phyloP scores from a whole-genome alignment of 2,888 invertebrate genomes.

The Elmis aenea region DNA sequence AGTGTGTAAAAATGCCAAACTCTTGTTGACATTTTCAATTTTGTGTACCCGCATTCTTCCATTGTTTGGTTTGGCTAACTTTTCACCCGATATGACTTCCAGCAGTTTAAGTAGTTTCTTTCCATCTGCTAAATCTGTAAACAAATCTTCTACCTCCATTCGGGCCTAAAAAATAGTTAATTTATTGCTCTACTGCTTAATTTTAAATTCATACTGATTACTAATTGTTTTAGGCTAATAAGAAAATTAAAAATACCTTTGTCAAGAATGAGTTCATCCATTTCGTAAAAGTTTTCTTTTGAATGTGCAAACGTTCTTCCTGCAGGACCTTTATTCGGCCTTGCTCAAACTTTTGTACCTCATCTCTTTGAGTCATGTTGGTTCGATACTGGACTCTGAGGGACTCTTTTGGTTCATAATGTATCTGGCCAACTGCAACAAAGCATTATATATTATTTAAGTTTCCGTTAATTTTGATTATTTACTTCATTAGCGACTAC shows the following conservation, averaged over 20 bases:
- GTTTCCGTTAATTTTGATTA: no score
- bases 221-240: no score
- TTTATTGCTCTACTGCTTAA: neutral
- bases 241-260: no score
- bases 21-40: conserved; percentile 98
- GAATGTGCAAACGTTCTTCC: conserved; percentile 95
- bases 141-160: conserved; percentile 97
- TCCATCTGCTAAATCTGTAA: conserved; percentile 93
- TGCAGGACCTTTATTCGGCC: conserved; percentile 94
- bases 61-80: conserved; percentile 92
- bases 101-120: conserved; percentile 85
- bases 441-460: no score
- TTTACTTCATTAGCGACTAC: no score
- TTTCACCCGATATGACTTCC: conserved; percentile 98
- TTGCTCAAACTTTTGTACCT: conserved; percentile 92
- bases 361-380: conserved; percentile 87
- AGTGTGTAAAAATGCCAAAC: conserved; percentile 90
- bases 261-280: conserved; percentile 97
- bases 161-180: conserved; percentile 67
- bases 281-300: conserved; percentile 99
- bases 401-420: conserved; percentile 41
- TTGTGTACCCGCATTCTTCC: conserved; percentile 97
- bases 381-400: conserved; percentile 59
- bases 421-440: conserved; percentile 26
- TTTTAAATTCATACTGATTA: no score